Percentiles rank a stretch among this genome's conserved stretches.
Conservation (phyloP, 2,113 vertebrate species). For the Scomber japonicus region DNA sequence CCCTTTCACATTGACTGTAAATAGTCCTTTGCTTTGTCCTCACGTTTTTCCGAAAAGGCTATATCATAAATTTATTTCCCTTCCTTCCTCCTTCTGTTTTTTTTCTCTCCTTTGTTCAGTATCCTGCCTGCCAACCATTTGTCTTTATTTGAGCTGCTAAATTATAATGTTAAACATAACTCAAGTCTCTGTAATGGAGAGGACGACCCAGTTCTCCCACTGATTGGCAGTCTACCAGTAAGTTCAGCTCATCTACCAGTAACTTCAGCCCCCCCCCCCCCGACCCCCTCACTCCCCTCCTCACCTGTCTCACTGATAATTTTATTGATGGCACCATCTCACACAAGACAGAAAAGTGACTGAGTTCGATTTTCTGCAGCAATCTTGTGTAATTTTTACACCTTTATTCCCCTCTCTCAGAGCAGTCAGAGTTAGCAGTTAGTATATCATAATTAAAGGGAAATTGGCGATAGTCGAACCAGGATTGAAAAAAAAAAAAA, state of each 20-base stretch:
- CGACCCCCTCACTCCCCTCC: no score
- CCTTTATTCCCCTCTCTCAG: constrained; percentile 26
- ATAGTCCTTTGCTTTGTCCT: constrained; percentile 5
- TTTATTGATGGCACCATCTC: constrained; percentile 69
- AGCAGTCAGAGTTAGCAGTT: constrained; percentile 41
- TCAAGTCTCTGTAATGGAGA: constrained; percentile 58
- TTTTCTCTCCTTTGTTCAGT: background rate
- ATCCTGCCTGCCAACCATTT: constrained; percentile 40
- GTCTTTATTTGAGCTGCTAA: constrained; percentile 57
- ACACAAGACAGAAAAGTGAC: constrained; percentile 56
- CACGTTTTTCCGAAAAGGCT: constrained; percentile 5
- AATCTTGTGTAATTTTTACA: constrained; percentile 60
- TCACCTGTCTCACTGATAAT: constrained; percentile 63
- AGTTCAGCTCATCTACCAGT: constrained; percentile 57
- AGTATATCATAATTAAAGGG: constrained; percentile 65
- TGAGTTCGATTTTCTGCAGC: constrained; percentile 59
- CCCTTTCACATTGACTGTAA: background rate
- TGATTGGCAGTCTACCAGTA: constrained; percentile 60
- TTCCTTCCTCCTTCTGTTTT: no score
- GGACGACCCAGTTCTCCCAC: constrained; percentile 56
- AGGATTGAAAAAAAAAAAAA: constrained; percentile 49
- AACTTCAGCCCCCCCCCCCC: no score
- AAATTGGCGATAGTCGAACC: constrained; percentile 42
- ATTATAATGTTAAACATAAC: constrained; percentile 68
- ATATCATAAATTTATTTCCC: background rate